Conservation (phyloP, 2,113 vertebrate species). For the Embiotoca jacksoni region DNA sequence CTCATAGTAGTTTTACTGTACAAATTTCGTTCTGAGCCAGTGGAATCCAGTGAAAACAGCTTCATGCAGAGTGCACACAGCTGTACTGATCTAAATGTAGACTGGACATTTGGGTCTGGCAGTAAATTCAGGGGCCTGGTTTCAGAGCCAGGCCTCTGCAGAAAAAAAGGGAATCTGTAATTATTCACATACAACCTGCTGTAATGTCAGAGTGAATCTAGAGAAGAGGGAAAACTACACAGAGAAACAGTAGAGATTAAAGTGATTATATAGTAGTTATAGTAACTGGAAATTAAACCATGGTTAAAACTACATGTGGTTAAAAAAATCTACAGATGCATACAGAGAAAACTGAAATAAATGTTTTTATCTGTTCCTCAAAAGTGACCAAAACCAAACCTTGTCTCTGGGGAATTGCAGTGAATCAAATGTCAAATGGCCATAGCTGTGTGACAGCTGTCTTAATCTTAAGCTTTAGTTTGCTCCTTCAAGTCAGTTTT, state of each 20-base stretch:
- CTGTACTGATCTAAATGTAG: conserved; percentile 37
- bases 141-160: conserved; percentile 25
- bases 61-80: conserved; percentile 11
- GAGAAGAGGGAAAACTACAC: conserved; percentile 11
- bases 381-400: too few relatives aligned
- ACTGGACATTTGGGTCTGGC: conserved; percentile 13
- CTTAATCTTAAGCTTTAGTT: too few relatives aligned
- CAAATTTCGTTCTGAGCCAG: conserved; percentile 4
- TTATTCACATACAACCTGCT: conserved; percentile 45
- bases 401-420: too few relatives aligned
- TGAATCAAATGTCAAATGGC: too few relatives aligned
- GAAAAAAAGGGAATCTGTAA: conserved; percentile 45
- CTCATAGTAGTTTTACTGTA: not conserved
- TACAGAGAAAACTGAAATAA: not conserved
- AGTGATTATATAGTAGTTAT: conserved; percentile 29
- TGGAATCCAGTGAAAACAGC: not conserved
- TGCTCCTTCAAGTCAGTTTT: too few relatives aligned
- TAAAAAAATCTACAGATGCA: not conserved
- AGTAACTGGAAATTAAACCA: conserved; percentile 41
- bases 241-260: not conserved
- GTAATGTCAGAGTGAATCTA: conserved; percentile 47
- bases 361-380: too few relatives aligned
- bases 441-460: too few relatives aligned
- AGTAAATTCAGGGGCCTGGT: conserved; percentile 21
- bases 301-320: not conserved